Base-by-base conservation (phyloP, 2,797 vertebrate species). In the Phrynocephalus forsythii region DNA sequence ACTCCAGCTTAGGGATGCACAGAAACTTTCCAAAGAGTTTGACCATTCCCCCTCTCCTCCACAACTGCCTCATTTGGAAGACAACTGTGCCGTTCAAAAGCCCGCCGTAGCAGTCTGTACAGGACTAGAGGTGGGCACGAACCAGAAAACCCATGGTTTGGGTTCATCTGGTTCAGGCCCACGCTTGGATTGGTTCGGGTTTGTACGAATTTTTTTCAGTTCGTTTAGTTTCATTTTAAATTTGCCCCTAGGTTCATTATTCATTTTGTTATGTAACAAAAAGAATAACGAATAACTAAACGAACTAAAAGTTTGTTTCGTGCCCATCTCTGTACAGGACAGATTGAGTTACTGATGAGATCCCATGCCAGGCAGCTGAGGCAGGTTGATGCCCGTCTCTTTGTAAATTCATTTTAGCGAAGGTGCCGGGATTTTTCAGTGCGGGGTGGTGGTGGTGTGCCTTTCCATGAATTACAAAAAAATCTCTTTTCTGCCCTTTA, bases 321-420 rank as follows among this genome's bases (percentile, higher is more conserved):
- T 33, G 33, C 33, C 33, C 33, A 33, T 33, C 33, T 33, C 33
- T 33, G 2, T 33, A 33, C 33, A 33, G 33, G 33, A 33, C 33
- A 82, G 44, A 44, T 83, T 85, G 20, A 11, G 15, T 56, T 77
- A 26, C 78, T 68, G 66, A 67, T 18, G 38, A 67, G 66, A 76
- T 85, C 79, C 7, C 80, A 71, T 83, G n/a, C 75, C 66, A 66
- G 85, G 82, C 85, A 83, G 50, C 44, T 30, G 56, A 60, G 83
- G 81, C 71, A 79, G 83, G 83, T 79, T 77, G 82, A 33, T 79
- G 69, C 30, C 85, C 66, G 86, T 76, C 67, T 79, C 89, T 88
- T 84, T 68, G 85, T 84, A 84, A 91, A 90, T 91, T 90, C 79
- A 68, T 56, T 77, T 89, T 79, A 72, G 71, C 63, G 63, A 82